Evolutionary conservation across 2,797 vertebrate genomes (phyloP).

Genomic region (Hylomyscus alleni): DNA sequence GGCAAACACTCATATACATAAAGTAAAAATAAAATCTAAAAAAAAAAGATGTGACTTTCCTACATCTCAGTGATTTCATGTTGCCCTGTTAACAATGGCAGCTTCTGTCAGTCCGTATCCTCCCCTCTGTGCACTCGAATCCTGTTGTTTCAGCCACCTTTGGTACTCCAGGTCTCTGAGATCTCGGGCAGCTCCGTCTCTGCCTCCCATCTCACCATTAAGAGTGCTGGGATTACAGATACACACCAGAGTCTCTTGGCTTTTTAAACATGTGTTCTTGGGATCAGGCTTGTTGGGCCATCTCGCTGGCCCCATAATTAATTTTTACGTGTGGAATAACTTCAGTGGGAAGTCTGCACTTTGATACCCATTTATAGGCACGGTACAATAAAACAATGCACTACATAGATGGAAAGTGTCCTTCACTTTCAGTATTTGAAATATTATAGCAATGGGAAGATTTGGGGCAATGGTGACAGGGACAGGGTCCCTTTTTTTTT

Average conservation of each 20-base stretch:
- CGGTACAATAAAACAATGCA: neutral
- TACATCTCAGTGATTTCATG: neutral
- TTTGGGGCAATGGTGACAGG: neutral
- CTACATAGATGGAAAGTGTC: neutral
- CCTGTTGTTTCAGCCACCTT: neutral
- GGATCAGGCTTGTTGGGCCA: neutral
- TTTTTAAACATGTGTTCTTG: neutral
- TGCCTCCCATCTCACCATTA: neutral
- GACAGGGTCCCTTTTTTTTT: conserved; percentile 15
- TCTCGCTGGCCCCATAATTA: neutral
- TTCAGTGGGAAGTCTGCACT: conserved; percentile 30
- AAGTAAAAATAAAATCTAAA: neutral
- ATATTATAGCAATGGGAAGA: neutral
- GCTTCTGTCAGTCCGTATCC: neutral
- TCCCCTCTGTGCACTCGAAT: neutral
- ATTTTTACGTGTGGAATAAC: conserved; percentile 37
- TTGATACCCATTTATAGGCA: conserved; percentile 25
- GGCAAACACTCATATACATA: neutral
- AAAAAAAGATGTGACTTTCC: neutral
- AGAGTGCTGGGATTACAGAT: neutral
- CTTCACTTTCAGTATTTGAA: conserved; percentile 23
- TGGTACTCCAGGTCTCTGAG: neutral
- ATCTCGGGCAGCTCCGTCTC: neutral
- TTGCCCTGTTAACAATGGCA: neutral
- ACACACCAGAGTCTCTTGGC: neutral